Percentiles rank a stretch among this genome's conserved stretches.
Conservation (phyloP, 2,888 invertebrate genomes). For the Cephus runcator region DNA sequence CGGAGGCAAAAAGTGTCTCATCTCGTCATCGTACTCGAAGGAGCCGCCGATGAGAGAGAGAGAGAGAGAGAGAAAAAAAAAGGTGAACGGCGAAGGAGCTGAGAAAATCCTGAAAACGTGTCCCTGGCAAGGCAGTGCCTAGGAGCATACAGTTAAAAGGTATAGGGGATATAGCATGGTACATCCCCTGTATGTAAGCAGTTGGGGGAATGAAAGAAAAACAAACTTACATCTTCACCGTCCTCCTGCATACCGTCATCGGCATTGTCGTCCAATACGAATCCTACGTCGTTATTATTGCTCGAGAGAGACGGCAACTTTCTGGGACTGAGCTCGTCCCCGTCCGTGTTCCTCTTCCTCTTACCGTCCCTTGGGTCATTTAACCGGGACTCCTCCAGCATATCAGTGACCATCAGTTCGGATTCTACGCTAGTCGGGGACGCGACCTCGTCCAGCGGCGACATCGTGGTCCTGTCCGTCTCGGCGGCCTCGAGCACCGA, state of each 20-base stretch:
- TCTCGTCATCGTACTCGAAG: background rate
- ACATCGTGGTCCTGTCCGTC: slow-evolving; percentile 55
- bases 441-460: slow-evolving; percentile 60
- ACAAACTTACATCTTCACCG: slow-evolving; percentile 56
- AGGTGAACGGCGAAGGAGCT: too few species aligned
- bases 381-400: slow-evolving; percentile 51
- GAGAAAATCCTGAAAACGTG: background rate
- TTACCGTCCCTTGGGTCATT: slow-evolving; percentile 38
- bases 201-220: background rate
- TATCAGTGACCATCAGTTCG: slow-evolving; percentile 60
- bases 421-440: slow-evolving; percentile 57
- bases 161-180: background rate
- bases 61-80: too few species aligned
- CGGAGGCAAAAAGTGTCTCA: slow-evolving; percentile 29
- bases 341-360: slow-evolving; percentile 53
- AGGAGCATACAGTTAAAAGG: background rate
- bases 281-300: slow-evolving; percentile 62
- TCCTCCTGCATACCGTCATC: slow-evolving; percentile 56
- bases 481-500: slow-evolving; percentile 34
- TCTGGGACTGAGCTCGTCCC: slow-evolving; percentile 51
- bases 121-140: background rate
- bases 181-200: background rate
- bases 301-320: slow-evolving; percentile 54
- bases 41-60: background rate
- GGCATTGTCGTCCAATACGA: slow-evolving; percentile 55